phyloP scores from a whole-genome alignment of 2,113 vertebrate genomes.

The Cyrtonyx montezumae region DNA sequence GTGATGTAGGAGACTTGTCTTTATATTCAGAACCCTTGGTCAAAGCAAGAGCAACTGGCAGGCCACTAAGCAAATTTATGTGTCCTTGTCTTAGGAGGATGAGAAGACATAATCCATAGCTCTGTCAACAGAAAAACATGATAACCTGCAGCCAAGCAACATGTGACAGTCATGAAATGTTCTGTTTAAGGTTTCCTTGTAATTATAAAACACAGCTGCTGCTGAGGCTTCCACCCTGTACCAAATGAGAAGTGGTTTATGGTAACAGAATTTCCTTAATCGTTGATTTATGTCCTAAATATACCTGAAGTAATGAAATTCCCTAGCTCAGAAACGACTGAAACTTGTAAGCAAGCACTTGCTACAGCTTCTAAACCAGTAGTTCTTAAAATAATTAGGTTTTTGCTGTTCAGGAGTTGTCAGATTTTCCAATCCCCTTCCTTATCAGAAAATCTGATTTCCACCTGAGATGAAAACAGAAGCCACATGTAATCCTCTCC shows the following conservation, averaged over 20 bases:
- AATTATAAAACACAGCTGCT: not conserved
- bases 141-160: not conserved
- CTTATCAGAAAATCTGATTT: not conserved
- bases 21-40: not conserved
- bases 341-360: not conserved
- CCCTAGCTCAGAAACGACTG: not conserved
- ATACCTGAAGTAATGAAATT: not conserved
- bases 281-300: not conserved
- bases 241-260: not conserved
- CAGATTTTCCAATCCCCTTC: not conserved
- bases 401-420: not conserved
- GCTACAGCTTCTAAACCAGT: not conserved
- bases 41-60: not conserved
- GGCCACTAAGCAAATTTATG: not conserved
- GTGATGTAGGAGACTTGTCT: not conserved
- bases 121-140: not conserved
- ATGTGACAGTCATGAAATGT: not conserved
- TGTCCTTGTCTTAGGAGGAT: not conserved
- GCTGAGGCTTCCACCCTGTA: not conserved
- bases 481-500: not conserved
- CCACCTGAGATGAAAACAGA: not conserved
- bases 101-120: accelerated
- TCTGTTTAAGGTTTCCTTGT: not conserved
- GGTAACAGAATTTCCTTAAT: not conserved
- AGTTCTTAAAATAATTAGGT: not conserved